Percentiles rank a stretch among this genome's conserved stretches.
Conservation (phyloP, 1,140 invertebrate species). For the Yoshiicerus persimilis region DNA sequence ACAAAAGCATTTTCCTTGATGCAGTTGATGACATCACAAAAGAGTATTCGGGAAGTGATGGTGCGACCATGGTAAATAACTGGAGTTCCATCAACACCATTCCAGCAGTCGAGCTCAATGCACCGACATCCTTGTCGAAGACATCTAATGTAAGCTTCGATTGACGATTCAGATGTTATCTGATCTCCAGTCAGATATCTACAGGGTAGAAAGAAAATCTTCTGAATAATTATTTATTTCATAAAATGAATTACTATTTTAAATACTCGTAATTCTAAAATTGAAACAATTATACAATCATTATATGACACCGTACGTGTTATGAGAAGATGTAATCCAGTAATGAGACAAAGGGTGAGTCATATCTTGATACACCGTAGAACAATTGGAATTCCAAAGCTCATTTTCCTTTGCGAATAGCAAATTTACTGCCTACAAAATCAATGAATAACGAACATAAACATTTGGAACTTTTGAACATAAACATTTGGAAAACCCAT, state of each 20-base stretch:
- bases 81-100: conserved; percentile 89
- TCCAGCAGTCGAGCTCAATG: conserved; percentile 97
- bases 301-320: conserved; percentile 76
- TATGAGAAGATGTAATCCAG: conserved; percentile 97
- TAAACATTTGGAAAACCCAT: neutral
- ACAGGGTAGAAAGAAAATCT: conserved; percentile 48
- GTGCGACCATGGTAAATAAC: conserved; percentile 98
- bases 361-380: conserved; percentile 88
- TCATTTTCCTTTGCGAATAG: conserved; percentile 93
- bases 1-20: conserved; percentile 96
- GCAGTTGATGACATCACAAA: conserved; percentile 90
- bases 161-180: conserved; percentile 91
- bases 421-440: conserved; percentile 78
- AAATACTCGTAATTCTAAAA: too few species aligned
- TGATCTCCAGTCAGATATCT: conserved; percentile 97
- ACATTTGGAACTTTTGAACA: neutral
- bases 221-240: too few species aligned
- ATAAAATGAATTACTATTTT: neutral
- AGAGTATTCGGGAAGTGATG: conserved; percentile 94
- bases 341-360: conserved; percentile 85
- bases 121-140: conserved; percentile 92
- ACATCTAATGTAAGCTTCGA: conserved; percentile 91
- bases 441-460: too few species aligned
- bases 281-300: too few species aligned
- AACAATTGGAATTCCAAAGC: conserved; percentile 76